These are phyloP conservation scores for Lasioglossum albipes DNA, from an alignment of 1,140 invertebrate species.

Conservation along the genomic window DNA sequence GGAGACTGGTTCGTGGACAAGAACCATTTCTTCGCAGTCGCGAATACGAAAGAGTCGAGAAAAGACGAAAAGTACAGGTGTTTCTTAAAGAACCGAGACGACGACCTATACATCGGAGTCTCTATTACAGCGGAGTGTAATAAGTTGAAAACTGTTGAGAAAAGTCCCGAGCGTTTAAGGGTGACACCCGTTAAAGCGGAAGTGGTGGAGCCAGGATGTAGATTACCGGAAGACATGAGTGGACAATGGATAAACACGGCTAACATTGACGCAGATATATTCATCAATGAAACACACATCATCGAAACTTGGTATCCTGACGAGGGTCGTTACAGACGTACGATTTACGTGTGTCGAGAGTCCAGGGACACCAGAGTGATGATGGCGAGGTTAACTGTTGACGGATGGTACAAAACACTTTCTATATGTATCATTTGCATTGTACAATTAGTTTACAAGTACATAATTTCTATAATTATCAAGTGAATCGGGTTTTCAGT, in stretches of 20 bases:
- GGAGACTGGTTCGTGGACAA: slow-evolving; percentile 97
- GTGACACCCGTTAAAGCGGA: slow-evolving; percentile 93
- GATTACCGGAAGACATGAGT: slow-evolving; percentile 94
- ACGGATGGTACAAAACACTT: slow-evolving; percentile 88
- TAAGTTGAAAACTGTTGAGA: slow-evolving; percentile 94
- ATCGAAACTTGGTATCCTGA: slow-evolving; percentile 97
- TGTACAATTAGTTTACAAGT: too few relatives aligned
- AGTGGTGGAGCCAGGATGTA: slow-evolving; percentile 93
- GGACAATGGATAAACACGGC: slow-evolving; percentile 98
- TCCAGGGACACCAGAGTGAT: slow-evolving; percentile 92
- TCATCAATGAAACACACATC: slow-evolving; percentile 97
- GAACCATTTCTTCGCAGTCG: slow-evolving; percentile 96
- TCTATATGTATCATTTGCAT: too few relatives aligned
- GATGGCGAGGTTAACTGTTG: slow-evolving; percentile 97
- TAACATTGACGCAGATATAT: slow-evolving; percentile 95
- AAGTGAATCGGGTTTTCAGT: slow-evolving; percentile 81
- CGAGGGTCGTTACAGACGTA: slow-evolving; percentile 90
- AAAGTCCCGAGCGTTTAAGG: slow-evolving; percentile 93
- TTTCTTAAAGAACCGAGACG: slow-evolving; percentile 95
- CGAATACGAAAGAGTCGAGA: slow-evolving; percentile 95
- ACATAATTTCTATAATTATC: neutral
- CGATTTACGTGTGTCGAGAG: slow-evolving; percentile 97
- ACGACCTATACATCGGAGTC: slow-evolving; percentile 93
- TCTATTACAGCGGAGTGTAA: slow-evolving; percentile 96
- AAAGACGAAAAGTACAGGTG: slow-evolving; percentile 96